A percentile compares a stretch with the other conserved stretches of the same genome.
Evolutionary conservation across 2,797 vertebrate genomes (phyloP).

Genomic region (Adrianichthys oophorus): DNA sequence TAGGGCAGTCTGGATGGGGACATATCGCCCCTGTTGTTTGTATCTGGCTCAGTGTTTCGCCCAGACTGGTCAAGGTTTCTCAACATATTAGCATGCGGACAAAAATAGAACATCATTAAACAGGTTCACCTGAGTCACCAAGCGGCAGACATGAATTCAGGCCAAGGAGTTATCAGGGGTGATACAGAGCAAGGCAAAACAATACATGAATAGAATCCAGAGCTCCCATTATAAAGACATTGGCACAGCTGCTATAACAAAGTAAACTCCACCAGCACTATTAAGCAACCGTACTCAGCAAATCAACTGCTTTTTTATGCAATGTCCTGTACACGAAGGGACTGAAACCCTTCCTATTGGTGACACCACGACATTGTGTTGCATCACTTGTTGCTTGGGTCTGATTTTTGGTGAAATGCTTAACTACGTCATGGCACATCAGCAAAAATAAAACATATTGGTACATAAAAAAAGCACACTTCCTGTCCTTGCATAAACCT

Average conservation of each 20-base stretch:
- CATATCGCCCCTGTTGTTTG: constrained; percentile 39
- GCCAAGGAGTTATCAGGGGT: constrained; percentile 69
- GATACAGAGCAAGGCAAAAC: constrained; percentile 73
- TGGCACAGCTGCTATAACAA: constrained; percentile 73
- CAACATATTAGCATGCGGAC: constrained; percentile 73
- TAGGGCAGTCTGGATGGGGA: constrained; percentile 49
- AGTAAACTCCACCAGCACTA: constrained; percentile 73
- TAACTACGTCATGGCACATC: constrained; percentile 67
- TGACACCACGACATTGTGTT: constrained; percentile 37
- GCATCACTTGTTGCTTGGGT: constrained; percentile 43
- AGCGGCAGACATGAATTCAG: constrained; percentile 74
- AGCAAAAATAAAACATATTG: constrained; percentile 42
- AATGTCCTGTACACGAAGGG: constrained; percentile 68
- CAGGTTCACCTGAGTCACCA: constrained; percentile 68
- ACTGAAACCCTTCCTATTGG: constrained; percentile 38
- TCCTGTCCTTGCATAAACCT: constrained; percentile 42
- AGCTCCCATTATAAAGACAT: constrained; percentile 69
- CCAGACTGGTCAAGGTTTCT: constrained; percentile 59
- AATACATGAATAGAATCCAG: constrained; percentile 68
- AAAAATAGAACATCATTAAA: constrained; percentile 73
- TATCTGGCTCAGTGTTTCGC: constrained; percentile 54
- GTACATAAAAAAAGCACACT: constrained; percentile 47
- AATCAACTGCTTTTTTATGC: constrained; percentile 61
- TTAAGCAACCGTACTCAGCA: constrained; percentile 62
- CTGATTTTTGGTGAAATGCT: constrained; percentile 46